A percentile compares a stretch with the other conserved stretches of the same genome.
Evolutionary conservation across 2,797 vertebrate genomes (phyloP).

Genomic region (Sebastes melanostomus): DNA sequence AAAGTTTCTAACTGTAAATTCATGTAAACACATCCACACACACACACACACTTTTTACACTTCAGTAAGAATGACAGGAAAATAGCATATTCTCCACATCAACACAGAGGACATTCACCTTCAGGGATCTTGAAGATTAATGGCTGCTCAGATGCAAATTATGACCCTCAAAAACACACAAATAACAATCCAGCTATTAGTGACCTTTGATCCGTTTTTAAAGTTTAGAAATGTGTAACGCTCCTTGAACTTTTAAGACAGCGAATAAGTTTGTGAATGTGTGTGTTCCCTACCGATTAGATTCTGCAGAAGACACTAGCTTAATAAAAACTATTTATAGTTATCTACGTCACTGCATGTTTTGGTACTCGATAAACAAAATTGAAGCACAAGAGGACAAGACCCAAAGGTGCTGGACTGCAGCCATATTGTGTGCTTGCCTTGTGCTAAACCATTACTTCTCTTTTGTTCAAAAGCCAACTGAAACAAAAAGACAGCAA

Average conservation of each 20-base stretch:
- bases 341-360: not conserved
- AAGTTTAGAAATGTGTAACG: not conserved
- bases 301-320: not conserved
- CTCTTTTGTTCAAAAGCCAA: not conserved
- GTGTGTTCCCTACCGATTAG: no score
- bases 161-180: not conserved
- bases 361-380: not conserved
- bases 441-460: not conserved
- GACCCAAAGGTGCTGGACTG: not conserved
- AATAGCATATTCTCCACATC: constrained; percentile 2
- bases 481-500: not conserved
- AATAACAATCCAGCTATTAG: not conserved
- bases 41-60: not conserved
- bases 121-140: not conserved
- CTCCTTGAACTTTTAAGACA: not conserved
- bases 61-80: not conserved
- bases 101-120: not conserved
- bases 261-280: not conserved
- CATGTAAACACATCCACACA: not conserved
- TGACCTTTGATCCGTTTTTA: not conserved
- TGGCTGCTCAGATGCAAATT: not conserved
- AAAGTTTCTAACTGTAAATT: not conserved
- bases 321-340: not conserved
- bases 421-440: not conserved
- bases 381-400: not conserved